phyloP scores from a whole-genome alignment of 2,888 invertebrate genomes.

The Euzophera pinguis region DNA sequence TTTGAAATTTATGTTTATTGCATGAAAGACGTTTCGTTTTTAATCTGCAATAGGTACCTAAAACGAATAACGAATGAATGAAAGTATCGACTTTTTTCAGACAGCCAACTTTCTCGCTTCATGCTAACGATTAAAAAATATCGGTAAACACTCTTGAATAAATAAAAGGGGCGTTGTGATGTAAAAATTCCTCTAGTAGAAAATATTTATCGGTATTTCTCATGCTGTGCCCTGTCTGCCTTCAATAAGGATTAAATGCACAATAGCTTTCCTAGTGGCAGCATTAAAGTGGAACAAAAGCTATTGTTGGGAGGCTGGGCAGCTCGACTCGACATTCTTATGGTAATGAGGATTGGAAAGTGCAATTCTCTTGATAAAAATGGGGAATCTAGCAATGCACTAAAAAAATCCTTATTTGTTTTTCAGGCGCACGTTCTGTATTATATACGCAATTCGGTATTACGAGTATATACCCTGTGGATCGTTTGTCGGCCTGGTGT shows the following conservation, averaged over 20 bases:
- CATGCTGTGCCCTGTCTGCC: not conserved
- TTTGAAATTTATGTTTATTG: too few species aligned
- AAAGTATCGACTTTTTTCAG: too few species aligned
- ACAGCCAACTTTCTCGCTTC: too few species aligned
- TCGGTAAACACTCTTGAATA: not conserved
- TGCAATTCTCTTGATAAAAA: not conserved
- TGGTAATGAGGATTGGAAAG: not conserved
- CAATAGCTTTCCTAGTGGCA: not conserved
- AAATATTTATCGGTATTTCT: not conserved
- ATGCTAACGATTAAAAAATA: too few species aligned
- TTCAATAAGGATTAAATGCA: slow-evolving; percentile 6
- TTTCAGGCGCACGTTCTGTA: too few species aligned
- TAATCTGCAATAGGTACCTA: too few species aligned
- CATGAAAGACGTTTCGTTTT: too few species aligned
- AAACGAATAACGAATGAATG: too few species aligned
- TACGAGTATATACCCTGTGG: too few species aligned
- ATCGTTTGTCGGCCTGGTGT: too few species aligned
- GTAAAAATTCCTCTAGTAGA: not conserved
- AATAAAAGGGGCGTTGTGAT: not conserved
- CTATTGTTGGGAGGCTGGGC: not conserved
- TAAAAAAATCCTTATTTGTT: too few species aligned
- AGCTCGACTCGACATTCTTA: not conserved
- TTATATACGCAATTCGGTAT: too few species aligned
- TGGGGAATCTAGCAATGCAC: not conserved
- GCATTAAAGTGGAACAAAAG: not conserved